phyloP scores from a whole-genome alignment of 2,888 invertebrate species.

The Synergus gifuensis region DNA sequence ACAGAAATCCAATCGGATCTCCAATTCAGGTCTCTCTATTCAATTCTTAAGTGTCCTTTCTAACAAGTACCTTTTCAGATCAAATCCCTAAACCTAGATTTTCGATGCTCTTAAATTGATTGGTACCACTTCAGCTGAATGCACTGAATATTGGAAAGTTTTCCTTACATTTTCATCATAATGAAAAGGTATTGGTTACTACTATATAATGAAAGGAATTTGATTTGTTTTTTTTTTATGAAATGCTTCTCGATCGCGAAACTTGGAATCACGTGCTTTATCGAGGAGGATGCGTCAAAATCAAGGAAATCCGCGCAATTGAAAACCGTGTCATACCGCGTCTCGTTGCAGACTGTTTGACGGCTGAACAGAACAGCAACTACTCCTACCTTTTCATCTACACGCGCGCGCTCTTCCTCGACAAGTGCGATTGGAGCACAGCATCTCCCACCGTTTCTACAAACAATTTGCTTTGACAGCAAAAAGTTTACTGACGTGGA shows the following conservation, averaged over 20 bases:
- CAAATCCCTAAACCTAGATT: not conserved
- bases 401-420: slow-evolving; percentile 36
- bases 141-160: not conserved
- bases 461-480: slow-evolving; percentile 36
- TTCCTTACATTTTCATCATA: not conserved
- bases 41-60: not conserved
- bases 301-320: not conserved
- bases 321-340: not conserved
- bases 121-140: not conserved
- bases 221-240: not conserved
- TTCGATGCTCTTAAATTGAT: no score
- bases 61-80: not conserved
- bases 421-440: slow-evolving; percentile 41
- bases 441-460: slow-evolving; percentile 12
- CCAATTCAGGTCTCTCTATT: not conserved
- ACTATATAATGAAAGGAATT: no score
- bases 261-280: not conserved
- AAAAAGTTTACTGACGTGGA: slow-evolving; percentile 6
- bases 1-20: not conserved
- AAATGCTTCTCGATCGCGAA: not conserved
- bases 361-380: slow-evolving; percentile 38
- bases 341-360: slow-evolving; percentile 59
- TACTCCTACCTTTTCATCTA: slow-evolving; percentile 29
- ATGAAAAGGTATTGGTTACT: not conserved
- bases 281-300: not conserved